Conservation (phyloP, 2,797 vertebrate genomes). For the Babyrousa celebensis region DNA sequence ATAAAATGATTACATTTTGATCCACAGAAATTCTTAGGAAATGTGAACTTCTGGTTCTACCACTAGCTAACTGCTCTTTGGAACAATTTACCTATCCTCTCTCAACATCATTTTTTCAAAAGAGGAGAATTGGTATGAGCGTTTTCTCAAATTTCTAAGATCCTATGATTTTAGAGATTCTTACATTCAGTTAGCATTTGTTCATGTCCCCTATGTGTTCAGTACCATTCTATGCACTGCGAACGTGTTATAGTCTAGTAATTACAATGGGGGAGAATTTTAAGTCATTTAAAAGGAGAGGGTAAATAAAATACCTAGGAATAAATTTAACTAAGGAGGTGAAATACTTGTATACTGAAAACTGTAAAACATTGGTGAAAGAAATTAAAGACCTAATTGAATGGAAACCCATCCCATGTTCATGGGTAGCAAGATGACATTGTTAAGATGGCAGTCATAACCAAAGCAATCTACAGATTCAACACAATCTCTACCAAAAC, state of each 20-base stretch:
- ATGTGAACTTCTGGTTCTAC: not conserved
- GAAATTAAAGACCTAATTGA: not conserved
- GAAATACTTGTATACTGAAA: conserved; percentile 18
- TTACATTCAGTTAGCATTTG: not conserved
- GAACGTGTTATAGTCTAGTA: not conserved
- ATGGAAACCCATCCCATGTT: not conserved
- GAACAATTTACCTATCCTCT: not conserved
- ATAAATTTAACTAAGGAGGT: conserved; percentile 28
- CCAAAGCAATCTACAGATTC: not conserved
- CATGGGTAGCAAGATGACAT: not conserved
- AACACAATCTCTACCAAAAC: not conserved
- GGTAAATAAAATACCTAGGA: not conserved
- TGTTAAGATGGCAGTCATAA: not conserved
- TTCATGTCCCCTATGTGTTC: not conserved
- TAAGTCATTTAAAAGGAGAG: conserved; percentile 41
- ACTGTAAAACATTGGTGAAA: conserved; percentile 23
- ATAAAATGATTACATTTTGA: conserved; percentile 1
- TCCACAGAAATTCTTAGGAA: not conserved
- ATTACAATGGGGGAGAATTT: not conserved
- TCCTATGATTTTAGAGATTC: conserved; percentile 15
- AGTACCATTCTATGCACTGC: not conserved
- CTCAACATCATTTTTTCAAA: not conserved
- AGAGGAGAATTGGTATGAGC: not conserved
- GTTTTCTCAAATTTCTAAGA: conserved; percentile 26
- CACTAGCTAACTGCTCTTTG: not conserved